phyloP scores from a whole-genome alignment of 92 coral and sea anemone species.

The Zoanthus sociatus region DNA sequence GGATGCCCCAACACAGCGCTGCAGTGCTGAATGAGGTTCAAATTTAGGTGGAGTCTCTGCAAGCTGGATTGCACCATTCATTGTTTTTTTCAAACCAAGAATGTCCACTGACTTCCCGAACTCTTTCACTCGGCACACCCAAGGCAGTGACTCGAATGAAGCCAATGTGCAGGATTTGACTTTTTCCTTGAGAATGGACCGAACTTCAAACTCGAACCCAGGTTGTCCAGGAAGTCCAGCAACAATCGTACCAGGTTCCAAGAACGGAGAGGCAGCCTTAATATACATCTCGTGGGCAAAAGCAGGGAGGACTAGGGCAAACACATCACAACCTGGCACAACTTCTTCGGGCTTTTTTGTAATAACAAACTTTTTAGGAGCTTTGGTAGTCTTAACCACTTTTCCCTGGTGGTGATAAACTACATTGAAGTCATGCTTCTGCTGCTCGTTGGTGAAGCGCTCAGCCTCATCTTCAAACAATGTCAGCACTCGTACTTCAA shows the following conservation, averaged over 20 bases:
- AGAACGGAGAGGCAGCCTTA: conserved; percentile 62
- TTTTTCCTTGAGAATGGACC: conserved; percentile 62
- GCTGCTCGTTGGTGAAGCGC: conserved; percentile 34
- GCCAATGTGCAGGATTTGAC: conserved; percentile 54
- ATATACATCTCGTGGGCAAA: conserved; percentile 74
- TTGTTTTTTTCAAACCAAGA: conserved; percentile 63
- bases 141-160: conserved; percentile 76
- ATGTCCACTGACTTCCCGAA: conserved; percentile 68
- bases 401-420: conserved; percentile 7
- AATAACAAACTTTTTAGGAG: conserved; percentile 55
- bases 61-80: conserved; percentile 63
- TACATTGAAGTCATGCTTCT: conserved; percentile 31
- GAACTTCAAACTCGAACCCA: conserved; percentile 73
- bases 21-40: conserved; percentile 60
- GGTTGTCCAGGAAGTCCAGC: conserved; percentile 76
- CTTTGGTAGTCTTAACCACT: conserved; percentile 41
- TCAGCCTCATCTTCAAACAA: conserved; percentile 51
- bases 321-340: conserved; percentile 73
- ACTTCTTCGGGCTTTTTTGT: conserved; percentile 75
- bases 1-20: conserved; percentile 53
- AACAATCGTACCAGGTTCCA: conserved; percentile 73
- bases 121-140: conserved; percentile 72
- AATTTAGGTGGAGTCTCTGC: conserved; percentile 56
- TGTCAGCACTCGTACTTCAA: conserved; percentile 43
- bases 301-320: conserved; percentile 74